Base-by-base conservation (phyloP, 2,797 vertebrate genomes). In the Phalanger gymnotis region DNA sequence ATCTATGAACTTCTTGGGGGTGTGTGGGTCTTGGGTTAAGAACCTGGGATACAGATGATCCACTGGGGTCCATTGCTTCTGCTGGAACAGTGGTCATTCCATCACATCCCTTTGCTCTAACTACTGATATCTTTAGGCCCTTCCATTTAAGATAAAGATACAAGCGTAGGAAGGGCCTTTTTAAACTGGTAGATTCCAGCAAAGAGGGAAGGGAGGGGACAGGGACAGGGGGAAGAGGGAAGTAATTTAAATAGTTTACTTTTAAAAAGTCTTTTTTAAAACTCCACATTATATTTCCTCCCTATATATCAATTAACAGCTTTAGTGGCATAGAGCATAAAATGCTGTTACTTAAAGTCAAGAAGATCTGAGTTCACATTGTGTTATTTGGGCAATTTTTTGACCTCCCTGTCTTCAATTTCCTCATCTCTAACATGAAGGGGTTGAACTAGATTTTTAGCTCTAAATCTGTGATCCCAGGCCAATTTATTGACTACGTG, bases 91-190 rank as follows among this genome's bases (percentile, higher is more conserved):
- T 10, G n/a, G 16, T 81, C 31, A 34, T 66, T 66, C 58, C 31
- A n/a, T 34, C 58, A 66, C 4, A 11, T 34, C 58, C 13, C n/a
- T 81, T 81, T 31, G n/a, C 66, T 12, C 54, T 53, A 55, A 58
- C 90, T 11, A 66, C 34, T 47, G 90, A 40, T 51, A 34, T n/a
- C 19, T 81, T 25, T 27, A 90, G n/a, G 90, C 91, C 94, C 51
- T 94, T 92, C 10, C 40, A 91, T 94, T 93, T 91, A 89, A 55
- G 53, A 30, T 91, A 81, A n/a, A 93, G 25, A 40, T 16, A 54
- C 66, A 51, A 5, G 3, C 53, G 11, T n/a, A n/a, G 27, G 27
- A 90, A 95, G 54, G 55, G 92, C 92, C 89, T 16, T 93, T 10
- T 92, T 92, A 31, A 56, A 58, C 91, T 54, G 66, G n/a, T 53